Base-by-base conservation (phyloP, 2,888 invertebrate genomes). In the Euphydryas editha region DNA sequence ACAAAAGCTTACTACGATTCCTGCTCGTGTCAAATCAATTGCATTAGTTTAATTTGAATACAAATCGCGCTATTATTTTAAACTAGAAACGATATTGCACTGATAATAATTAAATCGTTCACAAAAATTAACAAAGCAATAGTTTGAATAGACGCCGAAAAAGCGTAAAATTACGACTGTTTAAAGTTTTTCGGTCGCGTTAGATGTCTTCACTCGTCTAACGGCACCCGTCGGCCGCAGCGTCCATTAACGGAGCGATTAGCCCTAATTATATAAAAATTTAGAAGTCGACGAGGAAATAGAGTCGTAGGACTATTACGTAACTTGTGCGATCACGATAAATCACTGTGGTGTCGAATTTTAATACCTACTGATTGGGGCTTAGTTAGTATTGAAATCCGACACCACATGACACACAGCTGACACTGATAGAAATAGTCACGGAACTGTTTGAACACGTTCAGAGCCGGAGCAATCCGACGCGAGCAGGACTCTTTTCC, bases 1-100 rank as follows among this genome's bases (percentile, higher is more conserved):
- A 92, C 90, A 86, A 84, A 83, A 83, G 75, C 84, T 82, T 72
- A 70, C 65, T 81, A 82, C 78, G 80, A 81, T 82, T 80, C 78
- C 77, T 78, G 80, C 79, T 77, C 79, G 78, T 78, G 74, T 72
- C 80, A 78, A 76, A 72, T 75, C 69, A 71, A 36, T 21, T 54
- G n/a, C 36, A 17, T 8, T 51, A 17, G 36, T 37, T 20, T 44
- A n/a, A 44, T 30, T 17, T 24, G 15, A 15, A 24, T 51, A n/a
- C 49, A 24, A 51, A 51, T 51, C 49, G 49, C 18, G 18, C 5
- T 47, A 20, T 11, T 10, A 15, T 51, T 24, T 51, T 24, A 11
- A 30, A 36, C 30, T 36, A 17, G 54, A 54, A 54, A 17, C n/a
- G 17, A 10, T 36, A 30, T 17, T n/a, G 54, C 30, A 36, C 54